A percentile compares a stretch with the other conserved stretches of the same genome.
These are phyloP conservation scores for Corella eumyota DNA, from an alignment of 23 tunicate genomes.

Conservation along the genomic window DNA sequence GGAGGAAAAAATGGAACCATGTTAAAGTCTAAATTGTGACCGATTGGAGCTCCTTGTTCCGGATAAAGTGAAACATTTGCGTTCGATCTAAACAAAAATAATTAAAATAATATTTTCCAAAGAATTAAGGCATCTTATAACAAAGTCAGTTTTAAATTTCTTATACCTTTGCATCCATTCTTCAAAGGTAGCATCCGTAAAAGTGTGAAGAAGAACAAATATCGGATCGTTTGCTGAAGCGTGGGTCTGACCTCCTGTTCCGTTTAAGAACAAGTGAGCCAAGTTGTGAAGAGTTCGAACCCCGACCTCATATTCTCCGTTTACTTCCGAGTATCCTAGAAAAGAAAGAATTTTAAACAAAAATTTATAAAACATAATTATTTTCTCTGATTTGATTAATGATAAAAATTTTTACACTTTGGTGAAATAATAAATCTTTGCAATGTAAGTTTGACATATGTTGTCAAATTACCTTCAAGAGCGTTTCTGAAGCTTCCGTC, in stretches of 20 bases:
- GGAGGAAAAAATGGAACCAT: conserved; percentile 93
- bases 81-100: conserved; percentile 29
- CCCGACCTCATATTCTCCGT: conserved; percentile 68
- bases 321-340: conserved; percentile 51
- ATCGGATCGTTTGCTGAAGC: conserved; percentile 88
- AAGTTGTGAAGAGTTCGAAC: conserved; percentile 72
- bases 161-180: conserved; percentile 87
- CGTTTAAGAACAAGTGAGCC: conserved; percentile 82
- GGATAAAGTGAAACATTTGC: conserved; percentile 45
- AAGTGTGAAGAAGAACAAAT: conserved; percentile 68
- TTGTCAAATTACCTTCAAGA: conserved; percentile 45
- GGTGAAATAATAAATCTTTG: too few species aligned
- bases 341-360: too few species aligned
- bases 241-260: conserved; percentile 81
- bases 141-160: too few species aligned
- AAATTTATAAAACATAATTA: too few species aligned
- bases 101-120: too few species aligned
- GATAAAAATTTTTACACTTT: too few species aligned
- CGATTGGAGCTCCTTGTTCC: conserved; percentile 59
- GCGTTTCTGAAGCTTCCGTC: conserved; percentile 51
- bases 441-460: too few species aligned
- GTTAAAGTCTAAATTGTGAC: conserved; percentile 78
- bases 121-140: too few species aligned
- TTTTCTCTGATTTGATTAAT: too few species aligned
- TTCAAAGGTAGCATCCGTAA: conserved; percentile 81